These are phyloP conservation scores for Tipula unca DNA, from an alignment of 2,888 invertebrate species.

Conservation along the genomic window DNA sequence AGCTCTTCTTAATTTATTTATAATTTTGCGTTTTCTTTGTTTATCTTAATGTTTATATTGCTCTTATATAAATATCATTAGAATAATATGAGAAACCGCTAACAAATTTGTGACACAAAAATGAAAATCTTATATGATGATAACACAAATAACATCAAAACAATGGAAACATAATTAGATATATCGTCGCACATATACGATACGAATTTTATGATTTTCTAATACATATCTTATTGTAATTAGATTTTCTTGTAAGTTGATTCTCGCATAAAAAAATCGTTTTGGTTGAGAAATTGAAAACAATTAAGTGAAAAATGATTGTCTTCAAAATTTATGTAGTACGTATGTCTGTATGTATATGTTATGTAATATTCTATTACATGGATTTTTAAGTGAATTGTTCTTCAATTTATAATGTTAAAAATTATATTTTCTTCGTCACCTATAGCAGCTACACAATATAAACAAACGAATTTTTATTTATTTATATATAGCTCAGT, in stretches of 20 bases:
- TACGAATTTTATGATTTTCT: neutral
- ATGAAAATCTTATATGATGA: neutral
- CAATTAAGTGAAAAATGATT: neutral
- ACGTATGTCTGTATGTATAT: too few relatives aligned
- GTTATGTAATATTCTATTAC: too few relatives aligned
- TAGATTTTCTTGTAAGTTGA: neutral
- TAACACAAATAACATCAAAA: neutral
- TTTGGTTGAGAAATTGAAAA: neutral
- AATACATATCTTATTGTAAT: neutral
- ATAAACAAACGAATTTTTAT: too few relatives aligned
- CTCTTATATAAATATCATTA: neutral
- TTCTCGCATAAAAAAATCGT: neutral
- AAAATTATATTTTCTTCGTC: too few relatives aligned
- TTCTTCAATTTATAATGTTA: neutral
- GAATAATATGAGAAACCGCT: neutral
- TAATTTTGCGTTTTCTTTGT: neutral
- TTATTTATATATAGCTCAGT: too few relatives aligned
- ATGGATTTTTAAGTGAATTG: neutral
- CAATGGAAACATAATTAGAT: neutral
- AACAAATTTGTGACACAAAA: neutral
- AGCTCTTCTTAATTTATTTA: neutral
- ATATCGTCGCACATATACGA: too few relatives aligned
- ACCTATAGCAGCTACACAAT: too few relatives aligned
- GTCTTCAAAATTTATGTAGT: neutral
- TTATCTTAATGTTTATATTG: neutral